Conservation (phyloP, 2,888 invertebrate species). For the Carpatolechia fugitivella region DNA sequence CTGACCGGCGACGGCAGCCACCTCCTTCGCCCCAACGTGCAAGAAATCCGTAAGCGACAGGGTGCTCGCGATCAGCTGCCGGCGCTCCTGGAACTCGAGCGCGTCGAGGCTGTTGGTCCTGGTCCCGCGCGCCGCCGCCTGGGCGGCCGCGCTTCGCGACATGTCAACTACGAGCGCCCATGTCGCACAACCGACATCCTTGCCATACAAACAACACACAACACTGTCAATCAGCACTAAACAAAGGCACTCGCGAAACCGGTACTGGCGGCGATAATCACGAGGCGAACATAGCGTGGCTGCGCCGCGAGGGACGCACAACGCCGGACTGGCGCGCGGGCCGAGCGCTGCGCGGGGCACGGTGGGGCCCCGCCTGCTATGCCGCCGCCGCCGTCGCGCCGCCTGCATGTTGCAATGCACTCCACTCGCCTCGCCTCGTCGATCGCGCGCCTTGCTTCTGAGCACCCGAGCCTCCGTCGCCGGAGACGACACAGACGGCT, state of each 20-base stretch:
- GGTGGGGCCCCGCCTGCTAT: slow-evolving; percentile 67
- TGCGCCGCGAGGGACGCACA: slow-evolving; percentile 74
- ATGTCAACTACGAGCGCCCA: slow-evolving; percentile 75
- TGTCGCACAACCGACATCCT: slow-evolving; percentile 56
- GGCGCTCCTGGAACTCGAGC: slow-evolving; percentile 94
- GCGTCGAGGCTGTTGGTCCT: slow-evolving; percentile 92
- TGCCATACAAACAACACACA: slow-evolving; percentile 51
- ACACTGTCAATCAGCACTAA: slow-evolving; percentile 56
- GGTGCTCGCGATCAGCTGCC: slow-evolving; percentile 93
- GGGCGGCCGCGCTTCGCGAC: slow-evolving; percentile 75
- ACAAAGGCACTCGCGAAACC: slow-evolving; percentile 65
- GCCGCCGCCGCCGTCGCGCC: slow-evolving; percentile 29
- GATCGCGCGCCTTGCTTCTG: slow-evolving; percentile 40
- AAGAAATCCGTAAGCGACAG: slow-evolving; percentile 92
- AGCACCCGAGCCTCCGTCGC: slow-evolving; percentile 31
- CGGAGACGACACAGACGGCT: background rate
- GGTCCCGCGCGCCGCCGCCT: slow-evolving; percentile 75
- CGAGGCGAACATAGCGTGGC: slow-evolving; percentile 44
- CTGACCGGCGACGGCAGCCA: slow-evolving; percentile 75
- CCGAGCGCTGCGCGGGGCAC: slow-evolving; percentile 48
- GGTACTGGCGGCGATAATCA: slow-evolving; percentile 44
- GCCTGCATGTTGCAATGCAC: slow-evolving; percentile 70
- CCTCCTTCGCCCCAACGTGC: slow-evolving; percentile 83
- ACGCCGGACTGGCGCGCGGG: slow-evolving; percentile 67
- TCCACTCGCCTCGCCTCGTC: slow-evolving; percentile 58